A percentile compares a stretch with the other conserved stretches of the same genome.
phyloP scores from a whole-genome alignment of 1,140 invertebrate species.

The Papilio polyxenes region DNA sequence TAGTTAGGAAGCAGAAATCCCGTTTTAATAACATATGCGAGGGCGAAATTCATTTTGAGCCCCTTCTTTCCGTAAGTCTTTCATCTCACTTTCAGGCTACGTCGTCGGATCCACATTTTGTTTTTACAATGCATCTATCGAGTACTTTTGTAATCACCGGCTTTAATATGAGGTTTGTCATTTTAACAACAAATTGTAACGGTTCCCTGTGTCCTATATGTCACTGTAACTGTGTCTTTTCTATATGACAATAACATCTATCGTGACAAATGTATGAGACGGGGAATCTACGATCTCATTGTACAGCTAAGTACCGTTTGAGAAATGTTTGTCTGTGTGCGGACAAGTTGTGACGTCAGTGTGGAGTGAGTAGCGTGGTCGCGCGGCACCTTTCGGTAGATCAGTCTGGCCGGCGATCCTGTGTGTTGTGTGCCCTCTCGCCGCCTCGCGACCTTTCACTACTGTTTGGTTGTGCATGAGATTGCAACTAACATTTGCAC shows the following conservation, averaged over 20 bases:
- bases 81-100: slow-evolving; percentile 22
- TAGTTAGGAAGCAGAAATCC: not conserved
- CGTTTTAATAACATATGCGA: not conserved
- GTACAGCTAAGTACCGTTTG: slow-evolving; percentile 21
- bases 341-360: slow-evolving; percentile 62
- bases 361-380: slow-evolving; percentile 67
- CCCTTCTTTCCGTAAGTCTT: slow-evolving; percentile 16
- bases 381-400: slow-evolving; percentile 58
- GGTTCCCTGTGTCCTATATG: slow-evolving; percentile 13
- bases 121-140: slow-evolving; percentile 16
- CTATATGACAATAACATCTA: not conserved
- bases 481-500: slow-evolving; percentile 31
- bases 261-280: slow-evolving; percentile 6
- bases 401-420: slow-evolving; percentile 78
- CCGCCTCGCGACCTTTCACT: slow-evolving; percentile 67
- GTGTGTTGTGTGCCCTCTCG: slow-evolving; percentile 74
- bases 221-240: not conserved
- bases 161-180: slow-evolving; percentile 3
- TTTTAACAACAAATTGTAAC: not conserved
- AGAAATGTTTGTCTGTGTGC: slow-evolving; percentile 46
- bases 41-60: not conserved
- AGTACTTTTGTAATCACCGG: not conserved
- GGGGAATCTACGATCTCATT: slow-evolving; percentile 11
- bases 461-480: slow-evolving; percentile 56
- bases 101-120: slow-evolving; percentile 9